Evolutionary conservation across 2,888 invertebrate genomes (phyloP), one percentile per base, ranked within the genome.

Genomic region (Zootermopsis nevadensis): DNA sequence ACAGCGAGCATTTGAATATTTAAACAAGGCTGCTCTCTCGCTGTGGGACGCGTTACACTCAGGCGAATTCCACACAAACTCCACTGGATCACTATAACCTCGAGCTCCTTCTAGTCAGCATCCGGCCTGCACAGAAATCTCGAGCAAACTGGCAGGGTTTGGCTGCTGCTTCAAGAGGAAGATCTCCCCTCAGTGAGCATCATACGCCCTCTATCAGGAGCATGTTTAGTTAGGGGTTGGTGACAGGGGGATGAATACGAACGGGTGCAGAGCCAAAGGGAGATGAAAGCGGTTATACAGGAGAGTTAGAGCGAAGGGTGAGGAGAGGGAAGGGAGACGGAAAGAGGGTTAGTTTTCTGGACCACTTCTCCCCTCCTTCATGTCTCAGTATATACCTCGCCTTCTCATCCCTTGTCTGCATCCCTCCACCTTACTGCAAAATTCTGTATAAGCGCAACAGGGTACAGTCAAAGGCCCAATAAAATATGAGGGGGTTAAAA

Each of bases 151-250:
- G 77, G 30, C 77, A 77, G 77, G 48, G 77, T 31, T 30, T 31
- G 48, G 55, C 19, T 48, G 22, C 19, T 48, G 22, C 33, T 31
- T 12, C 38, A 42, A 42, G 30, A 55, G 53, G 30, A 33, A 55
- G 77, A 77, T 53, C 76, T n/a, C 38, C 76, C 76, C 76, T 76
- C 76, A 27, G n/a, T 27, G 30, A 55, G 77, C 77, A 77, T 77
- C 35, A 33, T 66, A 66, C 79, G 79, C 79, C 81, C 81, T 79
- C 60, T 66, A 60, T 66, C 79, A 66, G 79, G 60, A 79, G 79
- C 42, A 82, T 84, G 84, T 84, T 84, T 84, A 76, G 84, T 82
- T 84, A 84, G 84, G 84, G 84, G 82, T 80, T 82, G 84, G 84
- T 84, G 81, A 80, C 83, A 79, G 82, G 77, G 74, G 82, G 77